phyloP scores from a whole-genome alignment of 2,888 invertebrate species.

The Volucella inanis region DNA sequence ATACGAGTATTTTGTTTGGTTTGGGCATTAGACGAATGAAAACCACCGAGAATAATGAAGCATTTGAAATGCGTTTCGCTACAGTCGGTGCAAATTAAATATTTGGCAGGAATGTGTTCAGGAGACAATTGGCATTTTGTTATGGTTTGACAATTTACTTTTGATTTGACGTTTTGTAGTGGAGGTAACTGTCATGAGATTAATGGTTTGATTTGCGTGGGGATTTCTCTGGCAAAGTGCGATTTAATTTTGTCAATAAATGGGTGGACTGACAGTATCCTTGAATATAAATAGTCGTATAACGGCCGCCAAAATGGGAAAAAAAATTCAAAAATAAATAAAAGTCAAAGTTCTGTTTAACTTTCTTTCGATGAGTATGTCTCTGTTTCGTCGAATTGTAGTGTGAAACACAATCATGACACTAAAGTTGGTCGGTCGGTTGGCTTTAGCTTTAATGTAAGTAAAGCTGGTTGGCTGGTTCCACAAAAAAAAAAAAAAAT shows the following conservation, averaged over 20 bases:
- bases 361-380: conserved; percentile 8
- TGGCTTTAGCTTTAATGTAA: conserved; percentile 2
- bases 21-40: conserved; percentile 11
- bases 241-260: conserved; percentile 43
- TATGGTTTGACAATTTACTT: conserved; percentile 69
- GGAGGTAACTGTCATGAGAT: conserved; percentile 13
- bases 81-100: conserved; percentile 75
- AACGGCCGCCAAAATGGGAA: conserved; percentile 36
- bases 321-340: conserved; percentile 59
- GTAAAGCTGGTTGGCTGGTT: not conserved
- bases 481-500: not conserved
- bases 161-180: conserved; percentile 50
- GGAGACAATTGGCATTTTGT: conserved; percentile 54
- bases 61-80: conserved; percentile 74
- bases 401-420: conserved; percentile 73
- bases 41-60: conserved; percentile 71
- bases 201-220: conserved; percentile 10
- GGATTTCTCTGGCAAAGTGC: conserved; percentile 1
- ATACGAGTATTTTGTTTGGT: not conserved
- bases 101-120: conserved; percentile 54
- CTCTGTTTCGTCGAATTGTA: conserved; percentile 1
- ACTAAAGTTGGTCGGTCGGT: conserved; percentile 62
- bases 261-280: conserved; percentile 36
- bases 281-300: conserved; percentile 35
- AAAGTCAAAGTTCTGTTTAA: conserved; percentile 39